Evolutionary conservation across 2,113 vertebrate species (phyloP).

Genomic region (Grammomys dolichurus): DNA sequence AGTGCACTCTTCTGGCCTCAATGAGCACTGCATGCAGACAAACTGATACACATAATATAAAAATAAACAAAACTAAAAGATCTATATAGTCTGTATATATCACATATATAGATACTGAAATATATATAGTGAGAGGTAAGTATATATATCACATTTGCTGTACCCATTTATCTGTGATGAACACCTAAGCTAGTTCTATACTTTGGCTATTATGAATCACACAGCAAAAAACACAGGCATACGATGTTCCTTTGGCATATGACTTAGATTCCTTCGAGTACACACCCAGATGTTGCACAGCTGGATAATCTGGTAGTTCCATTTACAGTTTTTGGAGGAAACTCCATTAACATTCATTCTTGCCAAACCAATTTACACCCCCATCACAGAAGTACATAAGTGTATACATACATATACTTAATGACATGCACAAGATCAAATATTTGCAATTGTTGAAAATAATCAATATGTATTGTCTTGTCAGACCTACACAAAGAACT

Average conservation of each 20-base stretch:
- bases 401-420: neutral
- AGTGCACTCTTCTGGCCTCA: neutral
- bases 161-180: neutral
- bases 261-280: neutral
- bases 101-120: neutral
- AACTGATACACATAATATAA: neutral
- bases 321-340: neutral
- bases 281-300: neutral
- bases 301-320: neutral
- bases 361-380: neutral
- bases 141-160: neutral
- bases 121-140: neutral
- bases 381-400: neutral
- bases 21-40: neutral
- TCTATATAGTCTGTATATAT: neutral
- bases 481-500: neutral
- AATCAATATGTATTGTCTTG: neutral
- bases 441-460: neutral
- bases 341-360: neutral
- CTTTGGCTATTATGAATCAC: neutral
- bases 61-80: neutral
- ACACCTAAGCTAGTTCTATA: neutral
- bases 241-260: neutral
- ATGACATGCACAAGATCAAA: neutral
- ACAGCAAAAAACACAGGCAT: neutral